Conservation (phyloP, 2,888 invertebrate genomes). For the Invenusta paracnida region DNA sequence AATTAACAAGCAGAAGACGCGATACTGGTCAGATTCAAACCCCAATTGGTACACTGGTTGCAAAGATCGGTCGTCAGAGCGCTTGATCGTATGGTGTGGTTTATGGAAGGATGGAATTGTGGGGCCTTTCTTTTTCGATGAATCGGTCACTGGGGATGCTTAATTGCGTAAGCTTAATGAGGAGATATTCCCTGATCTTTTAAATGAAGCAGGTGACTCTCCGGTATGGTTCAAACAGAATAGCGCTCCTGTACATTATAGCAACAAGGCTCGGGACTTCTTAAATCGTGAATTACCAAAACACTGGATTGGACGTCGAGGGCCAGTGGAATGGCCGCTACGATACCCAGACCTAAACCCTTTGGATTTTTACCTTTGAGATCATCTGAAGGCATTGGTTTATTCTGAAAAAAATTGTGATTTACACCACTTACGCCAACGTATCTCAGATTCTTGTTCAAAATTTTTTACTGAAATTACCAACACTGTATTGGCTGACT, state of each 20-base stretch:
- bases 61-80: not conserved
- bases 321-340: not conserved
- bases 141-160: not conserved
- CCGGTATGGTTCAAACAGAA: not conserved
- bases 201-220: not conserved
- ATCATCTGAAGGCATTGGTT: not conserved
- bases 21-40: not conserved
- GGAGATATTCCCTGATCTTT: not conserved
- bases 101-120: not conserved
- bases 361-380: not conserved
- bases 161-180: not conserved
- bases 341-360: not conserved
- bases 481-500: not conserved
- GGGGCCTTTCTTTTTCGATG: constrained; percentile 17
- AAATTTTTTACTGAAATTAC: not conserved
- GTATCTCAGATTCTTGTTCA: not conserved
- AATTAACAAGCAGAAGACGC: not conserved
- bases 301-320: not conserved
- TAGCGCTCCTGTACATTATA: not conserved
- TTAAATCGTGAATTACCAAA: constrained; percentile 5
- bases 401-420: not conserved
- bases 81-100: not conserved
- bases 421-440: not conserved
- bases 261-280: not conserved
- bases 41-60: constrained; percentile 2